phyloP scores from a whole-genome alignment of 2,113 vertebrate genomes.

The Cricetomys ansorgei region DNA sequence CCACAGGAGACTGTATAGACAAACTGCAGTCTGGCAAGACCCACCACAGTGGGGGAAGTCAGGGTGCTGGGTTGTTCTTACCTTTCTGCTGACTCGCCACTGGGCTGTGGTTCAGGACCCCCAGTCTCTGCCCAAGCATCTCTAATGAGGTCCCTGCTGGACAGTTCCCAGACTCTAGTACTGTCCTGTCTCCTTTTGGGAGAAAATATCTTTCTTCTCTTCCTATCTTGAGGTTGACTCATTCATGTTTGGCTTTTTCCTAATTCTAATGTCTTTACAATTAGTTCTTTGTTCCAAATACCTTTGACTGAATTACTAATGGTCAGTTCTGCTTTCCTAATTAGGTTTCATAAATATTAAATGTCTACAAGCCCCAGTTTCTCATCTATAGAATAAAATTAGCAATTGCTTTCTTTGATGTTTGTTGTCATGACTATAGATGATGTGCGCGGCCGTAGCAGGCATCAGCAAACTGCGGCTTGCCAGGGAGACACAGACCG shows the following conservation, averaged over 20 bases:
- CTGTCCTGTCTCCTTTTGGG: neutral
- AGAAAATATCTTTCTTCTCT: neutral
- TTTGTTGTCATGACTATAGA: neutral
- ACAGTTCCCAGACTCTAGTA: neutral
- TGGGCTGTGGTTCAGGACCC: neutral
- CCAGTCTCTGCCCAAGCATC: neutral
- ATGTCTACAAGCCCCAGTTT: neutral
- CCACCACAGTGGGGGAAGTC: neutral
- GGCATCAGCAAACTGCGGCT: neutral
- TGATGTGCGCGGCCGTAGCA: neutral
- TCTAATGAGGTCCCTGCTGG: neutral
- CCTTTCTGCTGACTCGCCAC: neutral
- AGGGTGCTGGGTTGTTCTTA: neutral
- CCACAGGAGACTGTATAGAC: neutral
- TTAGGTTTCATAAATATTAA: neutral
- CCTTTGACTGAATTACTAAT: neutral
- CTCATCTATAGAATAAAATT: conserved; percentile 27
- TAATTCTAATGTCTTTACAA: neutral
- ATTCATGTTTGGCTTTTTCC: neutral
- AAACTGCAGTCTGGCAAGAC: neutral
- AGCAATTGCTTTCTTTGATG: neutral
- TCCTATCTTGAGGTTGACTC: neutral
- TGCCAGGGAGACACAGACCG: neutral
- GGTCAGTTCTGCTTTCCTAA: neutral
- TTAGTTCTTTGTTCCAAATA: neutral